Conservation (phyloP, 2,113 vertebrate genomes). For the Microcebus tavaratra region DNA sequence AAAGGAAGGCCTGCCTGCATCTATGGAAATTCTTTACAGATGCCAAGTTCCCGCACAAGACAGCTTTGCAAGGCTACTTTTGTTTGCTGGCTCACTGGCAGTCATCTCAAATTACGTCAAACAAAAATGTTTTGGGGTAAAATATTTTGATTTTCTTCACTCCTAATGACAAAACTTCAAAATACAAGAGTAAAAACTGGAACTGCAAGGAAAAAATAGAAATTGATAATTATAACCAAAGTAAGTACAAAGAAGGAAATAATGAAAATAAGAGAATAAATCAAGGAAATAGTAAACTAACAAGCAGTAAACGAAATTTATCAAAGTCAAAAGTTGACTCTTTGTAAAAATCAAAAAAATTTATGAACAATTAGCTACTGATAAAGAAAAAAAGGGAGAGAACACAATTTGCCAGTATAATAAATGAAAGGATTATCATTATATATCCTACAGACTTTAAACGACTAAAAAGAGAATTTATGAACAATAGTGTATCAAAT, state of each 20-base stretch:
- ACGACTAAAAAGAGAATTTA: background rate
- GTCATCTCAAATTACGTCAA: no score
- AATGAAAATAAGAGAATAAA: background rate
- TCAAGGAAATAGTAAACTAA: background rate
- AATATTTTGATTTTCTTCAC: background rate
- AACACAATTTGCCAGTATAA: background rate
- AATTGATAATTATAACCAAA: background rate
- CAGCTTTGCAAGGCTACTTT: no score
- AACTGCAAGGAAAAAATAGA: background rate
- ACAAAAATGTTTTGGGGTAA: no score
- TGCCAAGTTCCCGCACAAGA: no score
- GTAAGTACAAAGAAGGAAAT: background rate
- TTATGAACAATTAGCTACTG: background rate
- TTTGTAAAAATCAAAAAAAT: background rate
- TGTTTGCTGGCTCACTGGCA: no score
- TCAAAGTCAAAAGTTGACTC: background rate
- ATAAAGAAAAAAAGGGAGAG: background rate
- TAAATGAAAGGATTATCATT: background rate
- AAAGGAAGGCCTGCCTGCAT: no score
- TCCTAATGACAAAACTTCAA: background rate
- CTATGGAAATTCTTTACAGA: no score
- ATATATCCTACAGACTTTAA: background rate
- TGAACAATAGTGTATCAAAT: background rate
- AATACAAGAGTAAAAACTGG: background rate
- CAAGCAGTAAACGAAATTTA: background rate